Percentiles rank a stretch among this genome's conserved stretches.
These are phyloP conservation scores for Solen grandis DNA, from an alignment of 1,140 invertebrate species.

Conservation along the genomic window DNA sequence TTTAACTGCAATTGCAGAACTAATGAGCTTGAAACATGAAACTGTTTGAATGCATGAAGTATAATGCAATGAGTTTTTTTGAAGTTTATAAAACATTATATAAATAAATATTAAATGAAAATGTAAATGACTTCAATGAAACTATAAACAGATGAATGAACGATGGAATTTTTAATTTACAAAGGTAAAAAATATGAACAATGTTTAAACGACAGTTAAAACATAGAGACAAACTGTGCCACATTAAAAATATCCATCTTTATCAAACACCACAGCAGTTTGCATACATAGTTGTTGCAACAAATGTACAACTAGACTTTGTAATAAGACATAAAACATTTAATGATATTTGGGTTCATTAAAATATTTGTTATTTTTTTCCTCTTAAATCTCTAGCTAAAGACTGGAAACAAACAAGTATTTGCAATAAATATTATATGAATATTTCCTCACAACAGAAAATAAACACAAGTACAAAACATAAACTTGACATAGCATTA, in stretches of 20 bases:
- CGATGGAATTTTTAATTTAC: constrained; percentile 23
- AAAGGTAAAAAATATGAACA: constrained; percentile 45
- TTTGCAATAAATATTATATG: neutral
- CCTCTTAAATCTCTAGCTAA: neutral
- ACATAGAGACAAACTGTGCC: neutral
- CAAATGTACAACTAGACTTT: neutral
- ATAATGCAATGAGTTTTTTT: neutral
- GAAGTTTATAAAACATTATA: constrained; percentile 16
- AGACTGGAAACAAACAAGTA: neutral
- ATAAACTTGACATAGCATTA: neutral
- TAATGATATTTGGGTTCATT: neutral
- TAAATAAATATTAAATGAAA: constrained; percentile 40
- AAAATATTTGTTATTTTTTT: neutral
- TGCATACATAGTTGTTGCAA: constrained; percentile 29
- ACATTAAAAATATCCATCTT: neutral
- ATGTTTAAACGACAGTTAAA: neutral
- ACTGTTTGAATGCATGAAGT: constrained; percentile 3
- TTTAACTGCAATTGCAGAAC: constrained; percentile 46
- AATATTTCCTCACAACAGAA: neutral
- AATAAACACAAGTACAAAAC: neutral
- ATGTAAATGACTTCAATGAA: neutral
- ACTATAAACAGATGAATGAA: constrained; percentile 20
- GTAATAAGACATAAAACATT: neutral
- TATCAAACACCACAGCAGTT: constrained; percentile 31
- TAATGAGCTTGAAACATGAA: constrained; percentile 28